Evolutionary conservation across 2,888 invertebrate genomes (phyloP), one percentile per base, ranked within the genome.

Genomic region (Apodemia duryi): DNA sequence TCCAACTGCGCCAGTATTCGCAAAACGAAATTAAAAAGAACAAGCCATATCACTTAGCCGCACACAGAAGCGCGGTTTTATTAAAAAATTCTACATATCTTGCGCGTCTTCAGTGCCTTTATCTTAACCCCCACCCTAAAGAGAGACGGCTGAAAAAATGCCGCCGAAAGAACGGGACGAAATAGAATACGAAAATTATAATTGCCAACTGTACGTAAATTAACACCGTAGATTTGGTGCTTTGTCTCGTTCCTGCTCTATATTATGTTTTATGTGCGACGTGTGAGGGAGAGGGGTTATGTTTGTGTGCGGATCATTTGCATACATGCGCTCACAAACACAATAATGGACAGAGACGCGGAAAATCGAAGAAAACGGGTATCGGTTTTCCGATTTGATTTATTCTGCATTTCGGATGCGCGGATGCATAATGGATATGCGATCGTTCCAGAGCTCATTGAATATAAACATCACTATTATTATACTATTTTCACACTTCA

Each of bases 11-110:
- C 78, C 86, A 83, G 49, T 49, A 49, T 82, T 84, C 86, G 79
- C 83, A 86, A 74, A 79, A 90, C 89, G 85, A 90, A 91, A 91
- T 91, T 91, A 91, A 91, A 91, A 91, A 89, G 90, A 91, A 90
- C 90, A 90, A 88, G 90, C 82, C 90, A 90, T 90, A 91, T 91
- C 91, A 91, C 90, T 91, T 91, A 91, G 89, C 85, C 69, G 89
- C 89, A 90, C 91, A 90, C 90, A 86, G 86, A 83, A 81, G 85
- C 88, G 86, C 82, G 86, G 84, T 84, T 90, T 90, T 89, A 87
- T 88, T 88, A 86, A 90, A 90, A 90, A 90, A 86, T 85, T 87
- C 91, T 90, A 91, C 91, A 91, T 91, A 91, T 91, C 91, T 87
- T 82, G 82, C 85, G 85, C 85, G 85, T 88, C 87, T 88, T 87